These are phyloP conservation scores for Argya squamiceps DNA, from an alignment of 2,797 vertebrate genomes.

Conservation along the genomic window DNA sequence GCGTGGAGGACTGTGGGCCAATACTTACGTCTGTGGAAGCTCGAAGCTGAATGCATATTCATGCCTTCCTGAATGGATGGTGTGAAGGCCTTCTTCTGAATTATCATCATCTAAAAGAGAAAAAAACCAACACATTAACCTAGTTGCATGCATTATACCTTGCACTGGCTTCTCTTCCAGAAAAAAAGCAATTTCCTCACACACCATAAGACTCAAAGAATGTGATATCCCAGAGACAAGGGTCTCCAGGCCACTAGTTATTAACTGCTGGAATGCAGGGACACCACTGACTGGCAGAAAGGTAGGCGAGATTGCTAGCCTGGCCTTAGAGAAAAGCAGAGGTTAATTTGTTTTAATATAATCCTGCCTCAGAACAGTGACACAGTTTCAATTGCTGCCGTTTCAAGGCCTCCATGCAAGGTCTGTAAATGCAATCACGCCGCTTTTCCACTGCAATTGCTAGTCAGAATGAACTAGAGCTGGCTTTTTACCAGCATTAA, in stretches of 20 bases:
- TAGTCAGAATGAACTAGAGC: not conserved
- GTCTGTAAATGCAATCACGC: not conserved
- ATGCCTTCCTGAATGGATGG: constrained; percentile 91
- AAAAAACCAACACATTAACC: not conserved
- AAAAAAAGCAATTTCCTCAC: not conserved
- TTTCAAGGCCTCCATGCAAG: not conserved
- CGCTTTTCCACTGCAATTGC: not conserved
- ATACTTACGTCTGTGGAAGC: constrained; percentile 97
- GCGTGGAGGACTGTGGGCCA: not conserved
- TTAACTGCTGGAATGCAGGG: not conserved
- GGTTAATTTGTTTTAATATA: not conserved
- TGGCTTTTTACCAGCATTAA: not conserved
- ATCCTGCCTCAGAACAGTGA: not conserved
- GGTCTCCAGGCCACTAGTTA: not conserved
- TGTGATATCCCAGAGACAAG: fast-evolving
- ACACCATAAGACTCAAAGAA: not conserved
- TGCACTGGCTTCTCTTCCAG: not conserved
- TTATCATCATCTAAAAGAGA: constrained; percentile 80
- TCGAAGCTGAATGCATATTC: constrained; percentile 98
- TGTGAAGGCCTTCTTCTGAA: constrained; percentile 90
- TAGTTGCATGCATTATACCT: not conserved
- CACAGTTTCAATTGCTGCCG: not conserved
- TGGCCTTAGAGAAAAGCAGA: fast-evolving
- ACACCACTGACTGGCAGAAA: not conserved
- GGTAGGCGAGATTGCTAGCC: fast-evolving